Base-by-base conservation (phyloP, 1,140 invertebrate species). In the Nasonia longicornis region DNA sequence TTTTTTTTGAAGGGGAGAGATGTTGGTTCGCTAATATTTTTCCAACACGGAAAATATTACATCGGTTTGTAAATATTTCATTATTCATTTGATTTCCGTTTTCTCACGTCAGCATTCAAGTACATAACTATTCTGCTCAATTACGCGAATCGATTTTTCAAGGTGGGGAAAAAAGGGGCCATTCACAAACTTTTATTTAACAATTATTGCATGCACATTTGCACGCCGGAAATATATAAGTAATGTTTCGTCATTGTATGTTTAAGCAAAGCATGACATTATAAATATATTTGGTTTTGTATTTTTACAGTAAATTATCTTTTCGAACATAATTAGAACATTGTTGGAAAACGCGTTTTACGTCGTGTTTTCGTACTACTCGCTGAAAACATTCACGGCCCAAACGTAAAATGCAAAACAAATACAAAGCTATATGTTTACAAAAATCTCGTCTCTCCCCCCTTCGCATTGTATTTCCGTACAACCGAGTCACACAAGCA, bases 391-490 rank as follows among this genome's bases (percentile, higher is more conserved):
- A 38, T 63, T 77, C 38, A 67, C n/a, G 26, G 67, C 3, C 8
- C 6, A 4, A 74, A 11, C n/a, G 38, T 76, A 7, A 42, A 48
- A 31, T 69, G 22, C 4, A 72, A 38, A 22, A 45, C 10, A 7
- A 72, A 48, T 48, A 26, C 16, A 38, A 45, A 72, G 20, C 42
- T 22, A 72, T 58, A 58, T 26, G 26, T 58, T 58, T 14, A 58
- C 3, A 35, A 14, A 74, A 76, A 66, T 82, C 81, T 82, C 70
- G 48, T 78, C 81, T 82, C 81, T 82, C 81, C 81, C 76, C 75
- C 75, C 76, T 82, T 82, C 81, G 81, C 70, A 82, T 71, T 77
- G 52, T 22, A 45, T 79, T 79, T 79, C n/a, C 70, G 12, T 58
- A 64, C 16, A 66, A 80, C 26, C 52, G n/a, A 74, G 72, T 67